Percentiles rank a stretch among this genome's conserved stretches.
phyloP scores from a whole-genome alignment of 2,113 vertebrate genomes.

The Pogonocichla stellata region DNA sequence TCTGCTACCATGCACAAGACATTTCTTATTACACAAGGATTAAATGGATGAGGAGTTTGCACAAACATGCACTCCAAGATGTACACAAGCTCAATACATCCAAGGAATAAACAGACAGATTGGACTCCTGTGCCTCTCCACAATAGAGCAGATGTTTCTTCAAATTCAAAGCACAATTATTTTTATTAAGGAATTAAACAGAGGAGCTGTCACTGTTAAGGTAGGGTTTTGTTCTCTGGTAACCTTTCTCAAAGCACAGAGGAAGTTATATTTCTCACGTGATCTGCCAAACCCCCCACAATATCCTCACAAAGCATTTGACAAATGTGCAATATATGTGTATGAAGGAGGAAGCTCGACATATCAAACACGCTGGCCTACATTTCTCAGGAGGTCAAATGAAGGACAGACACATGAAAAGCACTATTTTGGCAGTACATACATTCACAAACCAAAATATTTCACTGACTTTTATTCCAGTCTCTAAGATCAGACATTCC shows the following conservation, averaged over 20 bases:
- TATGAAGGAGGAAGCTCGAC: background rate
- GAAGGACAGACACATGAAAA: background rate
- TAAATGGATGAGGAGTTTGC: background rate
- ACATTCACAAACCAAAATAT: background rate
- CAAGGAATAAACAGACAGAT: background rate
- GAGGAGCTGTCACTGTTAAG: background rate
- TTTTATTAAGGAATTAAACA: conserved; percentile 21
- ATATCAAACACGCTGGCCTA: background rate
- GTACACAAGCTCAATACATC: background rate
- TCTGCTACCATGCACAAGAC: background rate
- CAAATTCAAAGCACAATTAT: conserved; percentile 7
- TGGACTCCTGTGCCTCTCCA: background rate
- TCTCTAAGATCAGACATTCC: background rate
- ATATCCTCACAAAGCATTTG: background rate
- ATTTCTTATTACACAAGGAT: background rate
- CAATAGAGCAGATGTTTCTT: conserved; percentile 27
- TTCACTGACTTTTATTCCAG: background rate
- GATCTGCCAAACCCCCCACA: background rate
- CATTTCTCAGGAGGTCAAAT: background rate
- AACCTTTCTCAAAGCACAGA: background rate
- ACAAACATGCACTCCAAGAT: background rate
- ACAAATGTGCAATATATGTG: background rate
- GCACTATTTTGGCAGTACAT: background rate
- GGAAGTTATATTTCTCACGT: background rate
- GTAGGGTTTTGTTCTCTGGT: background rate